These are phyloP conservation scores for Danaus melanippus DNA, from an alignment of 1,140 invertebrate genomes.

Conservation along the genomic window DNA sequence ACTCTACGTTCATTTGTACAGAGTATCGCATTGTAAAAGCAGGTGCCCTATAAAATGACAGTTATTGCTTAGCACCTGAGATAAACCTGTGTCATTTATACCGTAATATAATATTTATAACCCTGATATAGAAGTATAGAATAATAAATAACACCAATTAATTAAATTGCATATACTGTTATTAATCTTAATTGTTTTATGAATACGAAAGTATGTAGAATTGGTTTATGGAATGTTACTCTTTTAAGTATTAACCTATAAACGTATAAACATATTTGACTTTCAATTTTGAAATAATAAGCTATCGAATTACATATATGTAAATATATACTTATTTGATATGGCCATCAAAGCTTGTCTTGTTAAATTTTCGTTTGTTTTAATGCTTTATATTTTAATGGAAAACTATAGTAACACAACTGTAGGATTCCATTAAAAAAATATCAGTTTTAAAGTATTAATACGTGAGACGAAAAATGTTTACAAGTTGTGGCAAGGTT, in stretches of 20 bases:
- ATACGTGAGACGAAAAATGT: constrained; percentile 2
- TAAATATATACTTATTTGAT: too few species aligned
- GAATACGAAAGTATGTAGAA: too few species aligned
- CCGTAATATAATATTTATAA: constrained; percentile 22
- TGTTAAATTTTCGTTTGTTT: not conserved
- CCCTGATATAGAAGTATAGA: constrained; percentile 6
- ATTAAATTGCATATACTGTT: too few species aligned
- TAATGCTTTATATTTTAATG: not conserved
- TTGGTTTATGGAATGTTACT: too few species aligned
- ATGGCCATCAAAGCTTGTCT: too few species aligned
- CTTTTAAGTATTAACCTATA: too few species aligned
- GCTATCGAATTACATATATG: too few species aligned
- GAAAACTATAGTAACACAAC: constrained; percentile 2
- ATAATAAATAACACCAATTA: not conserved
- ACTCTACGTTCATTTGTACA: constrained; percentile 36
- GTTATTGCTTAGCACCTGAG: constrained; percentile 8
- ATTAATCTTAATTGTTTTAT: too few species aligned
- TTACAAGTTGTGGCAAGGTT: constrained; percentile 29
- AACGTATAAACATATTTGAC: too few species aligned
- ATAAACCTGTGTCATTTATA: too few species aligned
- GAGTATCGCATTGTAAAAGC: constrained; percentile 28
- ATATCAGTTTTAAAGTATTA: constrained; percentile 6
- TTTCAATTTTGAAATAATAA: too few species aligned
- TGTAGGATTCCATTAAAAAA: not conserved
- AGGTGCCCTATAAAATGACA: constrained; percentile 30